These are phyloP conservation scores for Pecten maximus DNA, from an alignment of 2,888 invertebrate species.

Conservation along the genomic window DNA sequence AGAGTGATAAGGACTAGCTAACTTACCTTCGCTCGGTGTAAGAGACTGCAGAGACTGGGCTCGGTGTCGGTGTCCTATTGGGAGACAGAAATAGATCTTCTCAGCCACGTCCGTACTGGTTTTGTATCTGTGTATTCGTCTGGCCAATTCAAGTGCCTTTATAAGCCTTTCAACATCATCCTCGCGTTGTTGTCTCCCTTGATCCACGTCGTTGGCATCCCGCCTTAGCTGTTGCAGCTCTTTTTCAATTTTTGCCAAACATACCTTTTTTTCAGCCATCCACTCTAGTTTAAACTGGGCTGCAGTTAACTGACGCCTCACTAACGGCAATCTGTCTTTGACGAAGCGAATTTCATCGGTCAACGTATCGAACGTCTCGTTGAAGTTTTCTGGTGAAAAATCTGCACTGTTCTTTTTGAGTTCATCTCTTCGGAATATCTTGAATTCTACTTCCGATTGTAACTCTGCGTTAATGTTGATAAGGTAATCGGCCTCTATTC, in stretches of 20 bases:
- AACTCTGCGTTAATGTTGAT: constrained; percentile 67
- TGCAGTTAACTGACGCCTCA: constrained; percentile 66
- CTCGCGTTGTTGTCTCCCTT: constrained; percentile 58
- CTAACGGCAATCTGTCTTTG: constrained; percentile 68
- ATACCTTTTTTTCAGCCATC: constrained; percentile 68
- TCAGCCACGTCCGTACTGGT: constrained; percentile 74
- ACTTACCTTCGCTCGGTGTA: constrained; percentile 43
- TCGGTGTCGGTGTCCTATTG: constrained; percentile 66
- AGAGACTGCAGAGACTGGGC: constrained; percentile 55
- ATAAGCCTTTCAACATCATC: constrained; percentile 67
- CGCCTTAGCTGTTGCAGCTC: constrained; percentile 58
- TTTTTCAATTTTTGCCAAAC: constrained; percentile 64
- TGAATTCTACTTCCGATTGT: constrained; percentile 74
- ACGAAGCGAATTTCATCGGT: constrained; percentile 70
- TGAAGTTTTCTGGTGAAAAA: constrained; percentile 53
- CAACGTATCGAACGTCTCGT: constrained; percentile 69
- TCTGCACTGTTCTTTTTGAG: constrained; percentile 59
- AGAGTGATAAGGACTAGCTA: not conserved
- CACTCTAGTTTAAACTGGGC: constrained; percentile 71
- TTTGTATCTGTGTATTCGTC: constrained; percentile 72
- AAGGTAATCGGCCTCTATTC: constrained; percentile 65
- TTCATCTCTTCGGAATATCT: constrained; percentile 69
- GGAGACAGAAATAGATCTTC: constrained; percentile 76
- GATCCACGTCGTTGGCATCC: constrained; percentile 62
- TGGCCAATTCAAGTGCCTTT: constrained; percentile 69